Evolutionary conservation across 2,888 invertebrate genomes (phyloP).

Genomic region (Eupithecia abbreviata): DNA sequence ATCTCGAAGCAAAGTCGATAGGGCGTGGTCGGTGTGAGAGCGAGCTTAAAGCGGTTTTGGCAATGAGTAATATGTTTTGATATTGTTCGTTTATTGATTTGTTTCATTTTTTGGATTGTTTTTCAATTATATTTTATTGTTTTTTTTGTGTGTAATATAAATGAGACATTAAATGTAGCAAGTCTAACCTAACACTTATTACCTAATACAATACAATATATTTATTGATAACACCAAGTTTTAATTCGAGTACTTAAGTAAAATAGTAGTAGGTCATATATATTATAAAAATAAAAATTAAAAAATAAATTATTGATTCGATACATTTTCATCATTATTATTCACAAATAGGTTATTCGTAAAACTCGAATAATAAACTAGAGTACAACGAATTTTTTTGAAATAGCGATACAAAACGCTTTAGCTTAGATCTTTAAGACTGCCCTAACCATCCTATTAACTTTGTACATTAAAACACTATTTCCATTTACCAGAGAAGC

Average conservation of each 20-base stretch:
- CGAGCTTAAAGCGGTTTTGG: constrained; percentile 15
- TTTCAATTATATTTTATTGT: neutral
- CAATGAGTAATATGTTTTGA: constrained; percentile 7
- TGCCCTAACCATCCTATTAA: neutral
- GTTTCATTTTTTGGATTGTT: neutral
- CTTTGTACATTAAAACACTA: neutral
- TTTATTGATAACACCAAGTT: no score
- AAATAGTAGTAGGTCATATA: no score
- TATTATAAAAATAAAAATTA: no score
- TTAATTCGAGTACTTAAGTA: no score
- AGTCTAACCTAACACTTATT: neutral
- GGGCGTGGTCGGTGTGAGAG: constrained; percentile 24
- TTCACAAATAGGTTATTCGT: no score
- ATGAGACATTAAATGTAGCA: neutral
- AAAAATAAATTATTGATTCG: no score
- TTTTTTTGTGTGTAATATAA: neutral
- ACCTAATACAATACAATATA: no score
- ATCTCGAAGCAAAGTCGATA: constrained; percentile 31
- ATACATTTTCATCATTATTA: no score
- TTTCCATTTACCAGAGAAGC: neutral
- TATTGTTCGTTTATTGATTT: constrained; percentile 1
- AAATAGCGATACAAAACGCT: neutral
- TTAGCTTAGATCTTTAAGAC: neutral
- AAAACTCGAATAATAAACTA: no score
- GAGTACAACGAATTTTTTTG: no score